Evolutionary conservation across 1,140 invertebrate species (phyloP).

Genomic region (Drosophila simulans): DNA sequence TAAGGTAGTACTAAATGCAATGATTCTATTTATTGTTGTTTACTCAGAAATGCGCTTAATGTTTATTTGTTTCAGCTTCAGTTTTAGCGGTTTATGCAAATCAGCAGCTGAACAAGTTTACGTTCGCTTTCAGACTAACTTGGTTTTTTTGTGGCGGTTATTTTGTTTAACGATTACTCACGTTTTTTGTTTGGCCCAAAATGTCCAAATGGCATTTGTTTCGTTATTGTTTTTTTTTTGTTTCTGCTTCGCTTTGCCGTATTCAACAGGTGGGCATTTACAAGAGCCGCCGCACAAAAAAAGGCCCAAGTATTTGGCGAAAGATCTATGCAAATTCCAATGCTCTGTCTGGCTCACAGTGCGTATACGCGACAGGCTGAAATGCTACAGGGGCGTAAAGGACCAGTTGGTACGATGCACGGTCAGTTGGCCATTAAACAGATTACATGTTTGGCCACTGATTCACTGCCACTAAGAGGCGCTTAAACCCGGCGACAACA

Average conservation of each 20-base stretch:
- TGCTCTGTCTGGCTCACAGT: constrained; percentile 17
- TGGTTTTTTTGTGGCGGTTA: constrained; percentile 21
- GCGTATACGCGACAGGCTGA: constrained; percentile 37
- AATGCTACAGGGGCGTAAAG: constrained; percentile 1
- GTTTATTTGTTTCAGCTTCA: constrained; percentile 25
- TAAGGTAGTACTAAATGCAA: constrained; percentile 12
- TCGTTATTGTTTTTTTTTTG: constrained; percentile 12
- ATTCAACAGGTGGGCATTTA: constrained; percentile 63
- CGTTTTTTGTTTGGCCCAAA: constrained; percentile 42
- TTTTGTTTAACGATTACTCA: constrained; percentile 40
- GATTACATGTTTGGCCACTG: constrained; percentile 68
- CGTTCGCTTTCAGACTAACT: constrained; percentile 19
- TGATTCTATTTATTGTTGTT: constrained; percentile 46
- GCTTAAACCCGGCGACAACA: constrained; percentile 65
- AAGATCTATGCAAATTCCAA: constrained; percentile 45
- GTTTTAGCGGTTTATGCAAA: constrained; percentile 41
- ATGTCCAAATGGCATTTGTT: constrained; percentile 29
- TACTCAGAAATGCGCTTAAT: constrained; percentile 18
- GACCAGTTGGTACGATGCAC: constrained; percentile 16
- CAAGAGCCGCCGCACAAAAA: constrained; percentile 5
- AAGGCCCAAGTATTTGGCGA: constrained; percentile 22
- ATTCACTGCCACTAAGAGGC: constrained; percentile 68
- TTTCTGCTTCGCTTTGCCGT: background rate
- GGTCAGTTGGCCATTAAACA: constrained; percentile 66
- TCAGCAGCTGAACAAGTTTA: constrained; percentile 47